These are phyloP conservation scores for Horisme vitalbata DNA, from an alignment of 2,888 invertebrate species.

Conservation along the genomic window DNA sequence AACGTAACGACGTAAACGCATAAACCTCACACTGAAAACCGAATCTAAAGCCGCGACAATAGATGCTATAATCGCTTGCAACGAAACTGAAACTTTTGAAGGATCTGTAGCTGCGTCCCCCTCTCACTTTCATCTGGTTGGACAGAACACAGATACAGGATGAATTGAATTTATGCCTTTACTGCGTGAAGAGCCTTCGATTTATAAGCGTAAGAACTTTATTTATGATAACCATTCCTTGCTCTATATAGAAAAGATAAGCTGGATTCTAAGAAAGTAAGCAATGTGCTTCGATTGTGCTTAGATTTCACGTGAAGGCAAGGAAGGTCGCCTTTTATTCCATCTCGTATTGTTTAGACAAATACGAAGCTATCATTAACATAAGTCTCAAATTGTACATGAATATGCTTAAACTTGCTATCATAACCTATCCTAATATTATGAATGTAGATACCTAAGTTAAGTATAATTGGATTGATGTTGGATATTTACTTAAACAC, in stretches of 20 bases:
- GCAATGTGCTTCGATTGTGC: slow-evolving; percentile 24
- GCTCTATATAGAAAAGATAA: background rate
- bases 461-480: too few species aligned
- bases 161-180: slow-evolving; percentile 74
- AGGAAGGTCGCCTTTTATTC: slow-evolving; percentile 30
- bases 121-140: slow-evolving; percentile 72
- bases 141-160: slow-evolving; percentile 71
- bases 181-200: slow-evolving; percentile 49
- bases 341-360: slow-evolving; percentile 35
- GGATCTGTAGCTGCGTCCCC: slow-evolving; percentile 65
- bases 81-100: slow-evolving; percentile 55
- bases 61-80: slow-evolving; percentile 34
- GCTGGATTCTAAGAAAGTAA: background rate
- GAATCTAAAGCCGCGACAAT: slow-evolving; percentile 15
- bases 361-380: slow-evolving; percentile 30
- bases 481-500: too few species aligned
- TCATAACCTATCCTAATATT: too few species aligned
- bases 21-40: slow-evolving; percentile 29
- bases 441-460: too few species aligned
- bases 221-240: slow-evolving; percentile 17
- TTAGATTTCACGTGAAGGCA: slow-evolving; percentile 3
- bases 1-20: slow-evolving; percentile 47
- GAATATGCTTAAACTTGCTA: slow-evolving; percentile 21
- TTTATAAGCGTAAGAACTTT: slow-evolving; percentile 47
- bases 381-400: slow-evolving; percentile 13